Evolutionary conservation across 2,797 vertebrate genomes (phyloP).

Genomic region (Menidia menidia): DNA sequence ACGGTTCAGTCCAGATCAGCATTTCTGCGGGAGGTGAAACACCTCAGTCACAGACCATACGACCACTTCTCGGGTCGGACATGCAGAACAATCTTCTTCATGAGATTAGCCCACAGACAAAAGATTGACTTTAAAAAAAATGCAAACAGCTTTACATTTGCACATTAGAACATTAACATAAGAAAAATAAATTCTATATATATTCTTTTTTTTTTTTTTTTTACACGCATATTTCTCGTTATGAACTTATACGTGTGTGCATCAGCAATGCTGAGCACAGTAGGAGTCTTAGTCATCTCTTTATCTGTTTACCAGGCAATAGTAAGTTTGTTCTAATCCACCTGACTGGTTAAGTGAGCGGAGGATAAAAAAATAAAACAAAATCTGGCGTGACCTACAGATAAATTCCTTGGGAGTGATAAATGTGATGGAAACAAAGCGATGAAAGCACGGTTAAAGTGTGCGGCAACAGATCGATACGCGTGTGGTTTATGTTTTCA

Average conservation of each 20-base stretch:
- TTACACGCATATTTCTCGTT: conserved; percentile 64
- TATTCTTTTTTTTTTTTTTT: conserved; percentile 41
- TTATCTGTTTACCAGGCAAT: conserved; percentile 45
- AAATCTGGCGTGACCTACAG: conserved; percentile 74
- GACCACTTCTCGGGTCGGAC: conserved; percentile 86
- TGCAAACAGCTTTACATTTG: conserved; percentile 82
- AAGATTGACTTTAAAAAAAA: conserved; percentile 63
- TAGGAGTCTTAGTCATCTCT: conserved; percentile 30
- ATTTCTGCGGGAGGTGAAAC: conserved; percentile 55
- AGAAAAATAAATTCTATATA: conserved; percentile 77
- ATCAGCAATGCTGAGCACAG: conserved; percentile 58
- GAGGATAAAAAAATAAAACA: conserved; percentile 74
- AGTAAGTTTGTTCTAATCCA: conserved; percentile 44
- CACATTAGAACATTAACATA: conserved; percentile 82
- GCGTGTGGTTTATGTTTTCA: conserved; percentile 85
- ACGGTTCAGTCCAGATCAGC: conserved; percentile 48
- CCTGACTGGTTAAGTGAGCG: conserved; percentile 70
- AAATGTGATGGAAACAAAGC: conserved; percentile 62
- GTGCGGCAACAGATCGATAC: conserved; percentile 82
- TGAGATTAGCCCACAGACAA: conserved; percentile 75
- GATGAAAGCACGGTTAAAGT: conserved; percentile 81
- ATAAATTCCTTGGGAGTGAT: conserved; percentile 60
- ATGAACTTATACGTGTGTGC: conserved; percentile 62
- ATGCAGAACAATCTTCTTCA: conserved; percentile 84
- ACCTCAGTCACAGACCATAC: conserved; percentile 59